Base-by-base conservation (phyloP, 2,797 vertebrate species). In the Coreius guichenoti region DNA sequence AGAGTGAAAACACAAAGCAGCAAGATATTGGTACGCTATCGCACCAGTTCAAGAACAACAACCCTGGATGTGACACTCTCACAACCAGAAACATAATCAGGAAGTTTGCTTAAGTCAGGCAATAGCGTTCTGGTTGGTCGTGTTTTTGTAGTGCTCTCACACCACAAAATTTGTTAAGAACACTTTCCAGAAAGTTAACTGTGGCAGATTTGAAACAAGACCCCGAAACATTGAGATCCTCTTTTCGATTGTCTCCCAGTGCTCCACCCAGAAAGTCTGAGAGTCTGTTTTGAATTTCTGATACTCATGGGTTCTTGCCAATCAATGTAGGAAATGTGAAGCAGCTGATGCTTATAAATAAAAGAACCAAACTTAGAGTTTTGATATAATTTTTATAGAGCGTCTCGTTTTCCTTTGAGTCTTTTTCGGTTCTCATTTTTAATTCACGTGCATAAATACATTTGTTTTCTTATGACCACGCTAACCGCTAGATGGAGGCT, bases 201-300 rank as follows among this genome's bases (percentile, higher is more conserved):
- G 82, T 82, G 81, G 79, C 81, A 89, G 89, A 90, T 89, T 83
- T 76, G 86, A 91, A 90, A 88, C 89, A 89, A 39, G 90, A 89
- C 83, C 76, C 83, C n/a, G 36, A 58, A 82, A 88, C 87, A 85
- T 74, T 83, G 73, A 86, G 78, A 86, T 85, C 69, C 83, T 63
- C 81, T 82, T 82, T 91, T 91, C 72, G 39, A 45, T 85, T 72
- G 65, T 87, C 80, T 80, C 72, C 90, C 90, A 88, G 81, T 77
- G 77, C 58, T 91, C 90, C 88, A 86, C 83, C 85, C 77, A 65
- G 67, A 75, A 69, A 83, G 36, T 39, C 36, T 39, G 36, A 39
- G 12, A 93, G 93, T 95, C 94, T 96, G 95, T 90, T 94, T 95
- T 90, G 88, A 93, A 92, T 96, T 95, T 91, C 87, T 90, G 86